Percentiles rank a stretch among this genome's conserved stretches.
Conservation (phyloP, 2,113 vertebrate species). For the Callipepla californica region DNA sequence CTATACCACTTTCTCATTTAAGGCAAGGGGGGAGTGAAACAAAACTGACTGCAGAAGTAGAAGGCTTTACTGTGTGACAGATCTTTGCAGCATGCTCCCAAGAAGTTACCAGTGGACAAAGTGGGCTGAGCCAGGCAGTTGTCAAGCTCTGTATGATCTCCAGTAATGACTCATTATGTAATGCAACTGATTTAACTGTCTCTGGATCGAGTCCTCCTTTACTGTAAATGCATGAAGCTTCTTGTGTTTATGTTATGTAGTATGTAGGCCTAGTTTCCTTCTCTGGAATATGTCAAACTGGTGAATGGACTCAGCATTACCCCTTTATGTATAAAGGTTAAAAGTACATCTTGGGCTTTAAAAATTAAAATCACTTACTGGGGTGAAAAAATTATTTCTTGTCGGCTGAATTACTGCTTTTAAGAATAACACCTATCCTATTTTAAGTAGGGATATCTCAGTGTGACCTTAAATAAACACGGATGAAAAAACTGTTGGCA, state of each 20-base stretch:
- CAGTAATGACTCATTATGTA: not conserved
- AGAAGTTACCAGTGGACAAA: not conserved
- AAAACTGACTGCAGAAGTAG: not conserved
- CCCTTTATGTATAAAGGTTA: not conserved
- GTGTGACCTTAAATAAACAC: not conserved
- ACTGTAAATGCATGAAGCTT: not conserved
- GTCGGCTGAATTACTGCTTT: not conserved
- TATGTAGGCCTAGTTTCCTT: not conserved
- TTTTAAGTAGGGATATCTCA: not conserved
- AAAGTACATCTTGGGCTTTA: not conserved
- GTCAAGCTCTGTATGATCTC: not conserved
- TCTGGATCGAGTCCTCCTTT: not conserved
- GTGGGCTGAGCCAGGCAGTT: not conserved
- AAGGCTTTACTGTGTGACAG: not conserved
- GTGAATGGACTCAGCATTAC: not conserved
- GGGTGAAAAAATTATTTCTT: not conserved
- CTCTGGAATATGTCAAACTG: not conserved
- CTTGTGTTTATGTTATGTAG: fast-evolving
- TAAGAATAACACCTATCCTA: not conserved
- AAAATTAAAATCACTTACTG: not conserved
- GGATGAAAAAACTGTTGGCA: not conserved
- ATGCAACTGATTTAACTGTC: not conserved
- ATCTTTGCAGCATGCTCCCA: not conserved
- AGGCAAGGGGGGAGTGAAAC: not conserved
- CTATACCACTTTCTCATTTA: not conserved